phyloP scores from a whole-genome alignment of 2,797 vertebrate genomes.

The Amniataba percoides region DNA sequence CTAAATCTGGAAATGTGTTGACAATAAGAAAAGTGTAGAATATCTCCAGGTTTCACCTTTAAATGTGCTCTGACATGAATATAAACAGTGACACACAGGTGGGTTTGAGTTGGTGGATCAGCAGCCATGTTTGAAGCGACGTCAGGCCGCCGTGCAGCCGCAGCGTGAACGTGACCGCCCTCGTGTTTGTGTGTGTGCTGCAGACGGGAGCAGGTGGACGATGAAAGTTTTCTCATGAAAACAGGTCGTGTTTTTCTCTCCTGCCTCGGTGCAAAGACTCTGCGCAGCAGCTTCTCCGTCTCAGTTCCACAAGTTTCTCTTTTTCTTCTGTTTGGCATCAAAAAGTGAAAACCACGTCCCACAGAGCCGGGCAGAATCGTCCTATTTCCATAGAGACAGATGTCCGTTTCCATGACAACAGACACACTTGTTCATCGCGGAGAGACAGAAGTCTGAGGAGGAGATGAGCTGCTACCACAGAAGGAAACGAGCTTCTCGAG shows the following conservation, averaged over 20 bases:
- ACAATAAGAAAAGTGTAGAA: neutral
- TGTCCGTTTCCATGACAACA: constrained; percentile 27
- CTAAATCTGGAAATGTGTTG: neutral
- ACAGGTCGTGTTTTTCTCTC: neutral
- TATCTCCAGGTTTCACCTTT: too few relatives aligned
- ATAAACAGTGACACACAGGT: neutral
- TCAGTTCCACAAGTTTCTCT: constrained; percentile 6
- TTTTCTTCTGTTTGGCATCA: constrained; percentile 52
- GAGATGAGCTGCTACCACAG: constrained; percentile 32
- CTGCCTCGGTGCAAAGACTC: constrained; percentile 3
- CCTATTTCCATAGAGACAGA: constrained; percentile 30
- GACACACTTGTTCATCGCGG: constrained; percentile 1
- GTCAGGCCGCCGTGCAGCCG: neutral
- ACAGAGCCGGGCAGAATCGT: constrained; percentile 10
- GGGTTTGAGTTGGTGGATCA: neutral
- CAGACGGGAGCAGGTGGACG: constrained; percentile 7
- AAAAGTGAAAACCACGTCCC: constrained; percentile 17
- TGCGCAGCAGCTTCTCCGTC: constrained; percentile 8
- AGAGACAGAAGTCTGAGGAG: constrained; percentile 22
- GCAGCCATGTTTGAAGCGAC: neutral
- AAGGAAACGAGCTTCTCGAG: constrained; percentile 3
- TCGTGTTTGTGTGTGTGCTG: neutral
- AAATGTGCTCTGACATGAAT: neutral
- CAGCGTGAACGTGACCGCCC: neutral
- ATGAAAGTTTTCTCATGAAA: neutral